Conservation (phyloP, 2,797 vertebrate species). For the Tympanoctomys barrerae region DNA sequence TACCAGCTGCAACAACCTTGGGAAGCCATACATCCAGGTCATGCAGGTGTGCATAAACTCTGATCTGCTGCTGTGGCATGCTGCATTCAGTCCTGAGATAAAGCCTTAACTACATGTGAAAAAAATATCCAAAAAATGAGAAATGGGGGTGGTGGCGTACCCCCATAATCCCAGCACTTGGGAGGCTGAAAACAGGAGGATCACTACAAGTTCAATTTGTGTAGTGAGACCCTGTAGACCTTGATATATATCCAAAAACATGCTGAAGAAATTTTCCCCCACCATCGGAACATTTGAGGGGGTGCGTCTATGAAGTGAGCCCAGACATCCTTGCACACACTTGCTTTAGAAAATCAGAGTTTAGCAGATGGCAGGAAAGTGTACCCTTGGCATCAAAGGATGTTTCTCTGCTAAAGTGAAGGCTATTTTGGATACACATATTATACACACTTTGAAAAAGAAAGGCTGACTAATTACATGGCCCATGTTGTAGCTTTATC, state of each 20-base stretch:
- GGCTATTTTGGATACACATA: neutral
- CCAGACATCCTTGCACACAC: neutral
- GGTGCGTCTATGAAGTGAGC: neutral
- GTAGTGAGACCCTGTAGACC: too few relatives aligned
- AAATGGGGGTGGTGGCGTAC: too few relatives aligned
- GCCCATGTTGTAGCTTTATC: neutral
- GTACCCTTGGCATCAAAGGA: neutral
- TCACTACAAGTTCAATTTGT: too few relatives aligned
- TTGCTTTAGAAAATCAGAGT: neutral
- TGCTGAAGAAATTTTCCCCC: neutral
- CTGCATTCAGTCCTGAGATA: too few relatives aligned
- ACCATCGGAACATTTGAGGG: neutral
- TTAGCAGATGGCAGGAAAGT: neutral
- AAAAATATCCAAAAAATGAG: neutral
- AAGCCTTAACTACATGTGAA: neutral
- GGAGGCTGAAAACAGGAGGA: too few relatives aligned
- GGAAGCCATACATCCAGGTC: neutral
- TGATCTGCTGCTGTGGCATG: rapidly evolving
- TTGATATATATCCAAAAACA: neutral
- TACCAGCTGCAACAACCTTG: slow-evolving; percentile 82
- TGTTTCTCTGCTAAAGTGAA: neutral
- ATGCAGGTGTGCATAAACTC: neutral
- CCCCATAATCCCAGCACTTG: too few relatives aligned
- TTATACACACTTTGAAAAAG: neutral
- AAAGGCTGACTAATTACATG: neutral